Percentiles rank a stretch among this genome's conserved stretches.
Evolutionary conservation across 2,113 vertebrate species (phyloP).

Genomic region (Beaufortia kweichowensis): DNA sequence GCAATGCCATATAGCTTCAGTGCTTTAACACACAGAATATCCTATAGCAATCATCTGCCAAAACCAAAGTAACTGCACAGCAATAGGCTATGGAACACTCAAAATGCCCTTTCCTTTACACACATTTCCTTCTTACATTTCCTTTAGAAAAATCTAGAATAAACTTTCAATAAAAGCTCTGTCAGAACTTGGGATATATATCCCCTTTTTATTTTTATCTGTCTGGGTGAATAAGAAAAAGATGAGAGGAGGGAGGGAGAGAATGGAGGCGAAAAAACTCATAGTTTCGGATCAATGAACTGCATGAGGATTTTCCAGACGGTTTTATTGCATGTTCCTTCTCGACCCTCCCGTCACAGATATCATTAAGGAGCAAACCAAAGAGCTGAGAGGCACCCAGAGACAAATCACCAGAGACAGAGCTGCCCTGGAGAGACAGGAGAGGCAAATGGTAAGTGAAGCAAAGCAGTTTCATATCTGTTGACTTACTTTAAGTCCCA

Average conservation of each 20-base stretch:
- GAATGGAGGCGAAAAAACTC: not conserved
- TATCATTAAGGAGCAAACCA: slow-evolving; percentile 93
- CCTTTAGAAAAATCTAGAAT: too few relatives aligned
- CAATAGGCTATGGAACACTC: too few relatives aligned
- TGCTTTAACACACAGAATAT: too few relatives aligned
- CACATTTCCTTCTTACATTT: too few relatives aligned
- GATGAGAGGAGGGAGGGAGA: not conserved
- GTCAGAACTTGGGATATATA: not conserved
- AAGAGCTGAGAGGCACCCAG: slow-evolving; percentile 93
- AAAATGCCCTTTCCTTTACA: too few relatives aligned
- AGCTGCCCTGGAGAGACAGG: slow-evolving; percentile 90
- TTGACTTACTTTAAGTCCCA: slow-evolving; percentile 18
- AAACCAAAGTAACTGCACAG: too few relatives aligned
- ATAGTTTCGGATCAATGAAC: slow-evolving; percentile 40
- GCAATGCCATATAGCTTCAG: too few relatives aligned
- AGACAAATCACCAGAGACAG: slow-evolving; percentile 93
- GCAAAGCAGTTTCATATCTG: slow-evolving; percentile 16
- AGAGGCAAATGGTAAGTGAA: slow-evolving; percentile 93
- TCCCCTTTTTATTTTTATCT: not conserved
- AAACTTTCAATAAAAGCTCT: not conserved
- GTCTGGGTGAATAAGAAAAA: not conserved
- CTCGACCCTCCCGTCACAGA: slow-evolving; percentile 75
- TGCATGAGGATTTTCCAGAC: slow-evolving; percentile 34
- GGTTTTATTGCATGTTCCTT: slow-evolving; percentile 41
- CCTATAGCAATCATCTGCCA: too few relatives aligned